Base-by-base conservation (phyloP, 2,113 vertebrate species). In the Phaetusa simplex region DNA sequence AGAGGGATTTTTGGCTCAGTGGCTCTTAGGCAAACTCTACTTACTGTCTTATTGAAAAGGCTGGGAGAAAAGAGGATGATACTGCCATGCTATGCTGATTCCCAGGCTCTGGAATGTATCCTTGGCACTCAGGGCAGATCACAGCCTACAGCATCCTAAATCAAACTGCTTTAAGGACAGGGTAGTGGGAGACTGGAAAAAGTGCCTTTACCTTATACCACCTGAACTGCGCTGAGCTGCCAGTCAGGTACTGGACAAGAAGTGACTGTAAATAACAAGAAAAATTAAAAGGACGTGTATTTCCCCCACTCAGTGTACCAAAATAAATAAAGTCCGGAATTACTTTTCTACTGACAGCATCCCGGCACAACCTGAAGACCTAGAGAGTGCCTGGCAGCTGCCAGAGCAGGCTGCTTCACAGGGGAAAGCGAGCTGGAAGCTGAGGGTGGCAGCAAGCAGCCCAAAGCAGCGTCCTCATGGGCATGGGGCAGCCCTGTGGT, bases 401-500 rank as follows among this genome's bases (percentile, higher is more conserved):
- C 10, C 21, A 36, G 53, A 82, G 27, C 32, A 40, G 38, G 18
- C 12, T 73, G 64, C 30, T 73, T 70, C 30, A 5, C 0, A 58
- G 21, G 23, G 7, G 17, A 81, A 87, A n/a, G 42, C 34, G 20
- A 67, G 12, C 14, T 4, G 7, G 34, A 42, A 80, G 34, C 29
- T 24, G 53, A 34, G 14, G n/a, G 14, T 10, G 26, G 50, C 26
- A 38, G 58, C 47, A 47, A 53, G 26, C 52, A 90, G 67, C 36
- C 45, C 34, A 30, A 42, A 83, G 47, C 50, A 90, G 18, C 50
- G 49, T 18, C 65, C 29, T 55, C 8, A 11, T 7, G 23, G 43
- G n/a, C n/a, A 26, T 0, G 3, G 38, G 20, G 30, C 27, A 70
- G 59, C 61, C 43, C 12, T 43, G 16, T 0, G 0, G 43, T 14